Evolutionary conservation across 2,113 vertebrate species (phyloP), one percentile per base, ranked within the genome.

Genomic region (Tapirus terrestris): DNA sequence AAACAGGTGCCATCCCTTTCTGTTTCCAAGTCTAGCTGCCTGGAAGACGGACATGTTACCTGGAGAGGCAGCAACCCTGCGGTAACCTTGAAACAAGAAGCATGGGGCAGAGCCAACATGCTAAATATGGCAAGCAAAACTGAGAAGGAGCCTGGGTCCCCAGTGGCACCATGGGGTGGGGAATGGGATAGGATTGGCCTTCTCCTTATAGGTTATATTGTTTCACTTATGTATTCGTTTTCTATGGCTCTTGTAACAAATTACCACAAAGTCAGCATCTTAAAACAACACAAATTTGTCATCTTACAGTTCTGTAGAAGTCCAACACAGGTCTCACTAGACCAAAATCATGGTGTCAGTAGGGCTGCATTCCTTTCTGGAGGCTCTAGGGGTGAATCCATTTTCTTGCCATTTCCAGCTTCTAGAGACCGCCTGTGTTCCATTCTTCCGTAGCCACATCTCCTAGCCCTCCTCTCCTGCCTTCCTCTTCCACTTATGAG

Each of bases 101-200:
- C 23, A 17, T 16, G 31, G 45, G 5, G 17, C 60, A 36, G 60
- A 68, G 39, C 29, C n/a, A 31, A 72, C 10, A 21, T 0, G 18
- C 9, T 45, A 11, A 48, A 63, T 60, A 45, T 4, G 0, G 21
- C 5, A 39, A 45, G 23, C 23, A 36, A 60, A 76, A 29, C 76
- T 4, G 31, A 43, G 29, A n/a, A 53, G 18, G 36, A 60, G 39
- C 21, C 67, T 39, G 43, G 43, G 61, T 31, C 39, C 72, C 14
- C 48, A 23, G 12, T 0, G 13, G 29, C 58, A 53, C 29, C 29
- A 1, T 0, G 1, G 51, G 14, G 12, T 23, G 8, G 5, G 7
- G 18, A 87, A 58, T n/a, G 16, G 31, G n/a, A 56, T 20, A 18
- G 11, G 1, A 33, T 1, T 48, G 21, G 25, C 53, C 56, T 70